Base-by-base conservation (phyloP, 2,113 vertebrate genomes). In the Coptodon rendalli region DNA sequence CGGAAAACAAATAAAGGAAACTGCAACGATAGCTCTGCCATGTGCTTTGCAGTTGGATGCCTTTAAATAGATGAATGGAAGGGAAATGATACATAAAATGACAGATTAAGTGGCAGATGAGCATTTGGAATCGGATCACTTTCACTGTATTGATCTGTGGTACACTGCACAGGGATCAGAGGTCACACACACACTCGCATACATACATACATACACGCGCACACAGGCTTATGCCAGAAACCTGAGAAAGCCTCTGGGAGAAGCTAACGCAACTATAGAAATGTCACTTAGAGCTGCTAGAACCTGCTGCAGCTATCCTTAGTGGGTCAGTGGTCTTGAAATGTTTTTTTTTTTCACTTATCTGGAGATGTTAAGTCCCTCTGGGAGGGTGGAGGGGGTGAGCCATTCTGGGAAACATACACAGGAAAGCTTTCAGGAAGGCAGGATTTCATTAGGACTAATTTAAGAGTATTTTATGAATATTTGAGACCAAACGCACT, bases 171-270 rank as follows among this genome's bases (percentile, higher is more conserved):
- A 85, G 90, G 76, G 93, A 91, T 94, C 95, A 94, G 78, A 91
- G 93, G 92, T 94, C 90, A 89, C 86, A 52, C 86, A 84, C 85
- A 81, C 73, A 73, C 43, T 71, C 71, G 38, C 82, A 81, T 73
- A 80, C 43, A 2, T 6, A 14, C 38, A 66, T 34, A 22, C 36
- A 73, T 16, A 59, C 59, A 63, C 6, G 4, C 84, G 16, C 81
- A 61, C 82, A 83, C 73, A 80, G 45, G 2, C 9, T 14, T 80
- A 36, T 19, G n/a, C 19, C 31, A 83, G 93, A 92, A 95, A 94
- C 89, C 68, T 82, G 90, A 95, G 93, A 93, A 91, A 89, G 76
- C 94, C 88, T 80, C 61, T 24, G 94, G 90, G 93, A 93, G 85
- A 82, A 76, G 89, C 89, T 90, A 91, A 89, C 87, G 89, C 82